Evolutionary conservation across 2,888 invertebrate genomes (phyloP).

Genomic region (Drosophila fungiperda): DNA sequence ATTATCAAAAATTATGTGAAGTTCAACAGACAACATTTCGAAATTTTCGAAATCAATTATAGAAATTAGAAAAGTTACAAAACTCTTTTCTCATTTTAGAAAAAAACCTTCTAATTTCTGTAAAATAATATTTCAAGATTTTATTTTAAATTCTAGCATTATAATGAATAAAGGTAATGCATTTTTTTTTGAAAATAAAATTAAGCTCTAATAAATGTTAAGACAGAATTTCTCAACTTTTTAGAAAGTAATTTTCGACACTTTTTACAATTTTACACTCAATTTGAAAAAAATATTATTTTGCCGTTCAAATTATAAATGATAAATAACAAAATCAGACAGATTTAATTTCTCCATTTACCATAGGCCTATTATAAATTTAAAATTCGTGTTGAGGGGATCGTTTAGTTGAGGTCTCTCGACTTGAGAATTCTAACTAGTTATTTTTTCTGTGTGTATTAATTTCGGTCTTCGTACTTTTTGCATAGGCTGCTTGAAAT

Average conservation of each 20-base stretch:
- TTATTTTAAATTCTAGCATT: background rate
- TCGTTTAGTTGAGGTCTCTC: background rate
- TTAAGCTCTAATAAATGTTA: background rate
- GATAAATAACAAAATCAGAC: background rate
- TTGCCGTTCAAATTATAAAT: background rate
- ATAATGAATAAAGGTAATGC: no score
- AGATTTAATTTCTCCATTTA: background rate
- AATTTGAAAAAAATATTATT: background rate
- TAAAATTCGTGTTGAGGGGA: background rate
- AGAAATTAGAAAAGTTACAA: background rate
- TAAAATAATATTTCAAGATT: background rate
- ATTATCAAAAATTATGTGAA: background rate
- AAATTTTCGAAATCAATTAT: background rate
- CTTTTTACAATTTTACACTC: background rate
- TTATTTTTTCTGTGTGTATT: constrained; percentile 1
- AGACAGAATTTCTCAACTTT: background rate
- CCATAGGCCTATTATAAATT: background rate
- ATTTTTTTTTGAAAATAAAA: background rate
- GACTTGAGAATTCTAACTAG: background rate
- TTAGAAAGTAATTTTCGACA: background rate
- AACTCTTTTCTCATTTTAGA: background rate
- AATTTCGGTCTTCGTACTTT: background rate
- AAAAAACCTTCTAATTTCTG: background rate
- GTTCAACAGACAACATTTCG: background rate
- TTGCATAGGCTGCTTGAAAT: constrained; percentile 74